These are phyloP conservation scores for Lasioglossum leucozonium DNA, from an alignment of 2,888 invertebrate genomes.

Conservation along the genomic window DNA sequence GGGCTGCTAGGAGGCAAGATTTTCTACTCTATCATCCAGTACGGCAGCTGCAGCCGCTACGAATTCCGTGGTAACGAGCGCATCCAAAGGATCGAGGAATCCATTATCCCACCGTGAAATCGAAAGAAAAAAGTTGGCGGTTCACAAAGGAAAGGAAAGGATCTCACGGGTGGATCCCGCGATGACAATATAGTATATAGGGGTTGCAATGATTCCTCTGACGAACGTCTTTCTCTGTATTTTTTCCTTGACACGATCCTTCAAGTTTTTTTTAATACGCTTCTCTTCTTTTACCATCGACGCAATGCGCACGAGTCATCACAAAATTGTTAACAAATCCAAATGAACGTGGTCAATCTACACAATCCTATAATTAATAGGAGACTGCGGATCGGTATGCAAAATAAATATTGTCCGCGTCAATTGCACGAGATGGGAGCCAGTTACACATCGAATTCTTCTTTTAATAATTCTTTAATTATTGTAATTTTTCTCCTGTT, in stretches of 20 bases:
- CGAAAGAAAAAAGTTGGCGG: slow-evolving; percentile 75
- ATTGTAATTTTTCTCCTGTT: too few species aligned
- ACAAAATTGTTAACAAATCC: neutral
- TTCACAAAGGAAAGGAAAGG: slow-evolving; percentile 74
- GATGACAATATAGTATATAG: slow-evolving; percentile 76
- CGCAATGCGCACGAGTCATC: slow-evolving; percentile 20
- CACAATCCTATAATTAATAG: neutral
- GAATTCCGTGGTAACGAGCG: slow-evolving; percentile 83
- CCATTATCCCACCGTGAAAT: slow-evolving; percentile 82
- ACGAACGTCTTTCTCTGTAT: slow-evolving; percentile 53
- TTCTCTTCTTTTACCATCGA: slow-evolving; percentile 31
- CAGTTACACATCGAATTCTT: too few species aligned
- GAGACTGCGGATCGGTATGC: too few species aligned
- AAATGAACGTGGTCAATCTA: neutral
- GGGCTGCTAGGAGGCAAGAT: slow-evolving; percentile 22
- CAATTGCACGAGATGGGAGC: too few species aligned
- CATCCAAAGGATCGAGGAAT: slow-evolving; percentile 83
- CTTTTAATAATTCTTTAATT: too few species aligned
- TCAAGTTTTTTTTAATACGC: slow-evolving; percentile 18
- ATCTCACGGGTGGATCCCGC: slow-evolving; percentile 79
- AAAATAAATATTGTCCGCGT: too few species aligned
- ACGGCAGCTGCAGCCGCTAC: slow-evolving; percentile 81
- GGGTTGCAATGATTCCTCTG: slow-evolving; percentile 70
- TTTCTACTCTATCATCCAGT: slow-evolving; percentile 51
- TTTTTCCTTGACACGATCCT: slow-evolving; percentile 24